These are phyloP conservation scores for Aporrectodea caliginosa DNA, from an alignment of 1,140 invertebrate species.

Conservation along the genomic window DNA sequence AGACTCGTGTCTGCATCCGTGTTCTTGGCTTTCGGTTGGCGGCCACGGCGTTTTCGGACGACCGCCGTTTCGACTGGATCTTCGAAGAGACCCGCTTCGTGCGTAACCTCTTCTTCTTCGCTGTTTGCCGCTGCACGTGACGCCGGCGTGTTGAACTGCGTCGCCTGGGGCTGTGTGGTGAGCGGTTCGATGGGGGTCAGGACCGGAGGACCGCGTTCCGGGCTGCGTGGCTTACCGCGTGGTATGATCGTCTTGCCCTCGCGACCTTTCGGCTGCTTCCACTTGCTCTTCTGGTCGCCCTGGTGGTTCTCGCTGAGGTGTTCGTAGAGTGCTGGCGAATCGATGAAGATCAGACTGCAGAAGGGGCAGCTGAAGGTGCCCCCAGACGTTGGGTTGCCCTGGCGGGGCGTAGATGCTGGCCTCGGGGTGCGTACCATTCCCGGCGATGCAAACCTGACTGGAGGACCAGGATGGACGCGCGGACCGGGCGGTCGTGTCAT, in stretches of 20 bases:
- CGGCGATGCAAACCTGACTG: neutral
- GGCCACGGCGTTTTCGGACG: neutral
- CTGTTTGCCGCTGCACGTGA: neutral
- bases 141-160: neutral
- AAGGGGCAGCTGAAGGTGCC: slow-evolving; percentile 32
- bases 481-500: neutral
- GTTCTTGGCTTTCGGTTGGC: neutral
- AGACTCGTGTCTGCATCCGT: neutral
- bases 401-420: neutral
- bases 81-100: neutral
- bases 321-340: slow-evolving; percentile 33
- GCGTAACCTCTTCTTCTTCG: neutral
- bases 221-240: neutral
- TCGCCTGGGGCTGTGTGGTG: neutral
- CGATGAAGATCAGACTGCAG: slow-evolving; percentile 28
- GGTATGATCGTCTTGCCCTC: slow-evolving; percentile 25
- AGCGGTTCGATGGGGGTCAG: neutral
- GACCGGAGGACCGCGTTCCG: neutral
- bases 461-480: neutral
- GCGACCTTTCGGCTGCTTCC: slow-evolving; percentile 20
- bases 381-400: neutral
- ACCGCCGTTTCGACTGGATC: neutral
- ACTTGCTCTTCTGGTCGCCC: slow-evolving; percentile 17
- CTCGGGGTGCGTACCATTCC: neutral
- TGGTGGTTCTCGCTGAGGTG: slow-evolving; percentile 17